Base-by-base conservation (phyloP, 1,140 invertebrate species). In the Orussus abietinus region DNA sequence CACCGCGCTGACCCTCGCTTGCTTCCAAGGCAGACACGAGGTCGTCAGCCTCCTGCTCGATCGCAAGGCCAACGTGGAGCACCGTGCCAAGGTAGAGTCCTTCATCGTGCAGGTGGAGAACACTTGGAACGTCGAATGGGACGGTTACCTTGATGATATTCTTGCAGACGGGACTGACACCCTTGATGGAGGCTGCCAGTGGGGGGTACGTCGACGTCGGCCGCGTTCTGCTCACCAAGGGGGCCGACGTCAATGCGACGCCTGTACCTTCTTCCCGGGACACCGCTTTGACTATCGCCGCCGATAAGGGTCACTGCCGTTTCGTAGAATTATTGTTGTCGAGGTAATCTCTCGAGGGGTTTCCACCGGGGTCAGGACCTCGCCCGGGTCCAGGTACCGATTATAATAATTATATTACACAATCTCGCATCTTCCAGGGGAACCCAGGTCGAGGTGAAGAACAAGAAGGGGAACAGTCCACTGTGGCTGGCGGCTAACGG, bases 191-290 rank as follows among this genome's bases (percentile, higher is more conserved):
- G 75, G 96, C 96, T 35, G 96, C 97, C 0, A 97, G 93, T 61
- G 96, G 96, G 40, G 96, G 96, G 19, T 99, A 98, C 74, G 94
- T 97, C 7, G 96, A 99, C 64, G 97, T 99, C 21, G 96, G 96
- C 0, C 77, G 90, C 44, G 92, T 99, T 10, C 75, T 99, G 15
- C 74, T 99, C 12, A 92, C 96, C 57, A 94, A 96, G 75, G 92
- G 92, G 11, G 96, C 96, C 9, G 96, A 99, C 77, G 95, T 98
- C 0, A 99, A 99, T 75, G 95, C 96, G 6, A 87, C 94, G 13
- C 96, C 96, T 7, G 96, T 99, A 32, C 96, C 96, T 10, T 96
- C 93, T 5, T 96, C 93, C 10, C 77, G 95, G 35, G 96, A 99
- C 70, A 99, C 97, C 9, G 96, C 96, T 5, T 80, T 99, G 2